Evolutionary conservation across 1,140 invertebrate genomes (phyloP).

Genomic region (Chionoecetes opilio): DNA sequence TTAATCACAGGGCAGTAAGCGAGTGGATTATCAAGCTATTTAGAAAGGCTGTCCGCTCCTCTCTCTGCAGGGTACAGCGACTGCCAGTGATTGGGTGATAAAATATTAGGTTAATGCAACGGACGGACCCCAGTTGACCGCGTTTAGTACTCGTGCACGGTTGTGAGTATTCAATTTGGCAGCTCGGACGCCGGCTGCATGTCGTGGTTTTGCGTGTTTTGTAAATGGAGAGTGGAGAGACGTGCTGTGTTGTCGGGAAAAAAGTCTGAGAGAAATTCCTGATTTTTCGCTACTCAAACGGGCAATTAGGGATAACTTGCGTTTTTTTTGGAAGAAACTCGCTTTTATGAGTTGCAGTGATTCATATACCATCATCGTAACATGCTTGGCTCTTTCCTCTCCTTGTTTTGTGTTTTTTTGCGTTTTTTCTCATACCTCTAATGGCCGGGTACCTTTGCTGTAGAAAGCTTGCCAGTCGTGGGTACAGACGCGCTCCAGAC

Average conservation of each 20-base stretch:
- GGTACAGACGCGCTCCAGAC: not conserved
- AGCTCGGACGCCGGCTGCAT: not conserved
- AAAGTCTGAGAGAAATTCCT: not conserved
- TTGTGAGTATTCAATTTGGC: not conserved
- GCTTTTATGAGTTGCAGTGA: not conserved
- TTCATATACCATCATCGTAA: conserved; percentile 7
- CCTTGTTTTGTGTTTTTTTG: no score
- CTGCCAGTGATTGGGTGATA: not conserved
- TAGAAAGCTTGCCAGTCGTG: not conserved
- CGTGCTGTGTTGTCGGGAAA: not conserved
- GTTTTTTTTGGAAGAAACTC: not conserved
- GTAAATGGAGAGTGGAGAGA: not conserved
- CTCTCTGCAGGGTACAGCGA: not conserved
- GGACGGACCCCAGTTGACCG: not conserved
- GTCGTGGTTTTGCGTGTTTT: no score
- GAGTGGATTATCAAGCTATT: conserved; percentile 9
- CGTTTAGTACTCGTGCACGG: not conserved
- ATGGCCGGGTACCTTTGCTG: not conserved
- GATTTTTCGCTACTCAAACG: not conserved
- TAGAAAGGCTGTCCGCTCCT: conserved; percentile 3
- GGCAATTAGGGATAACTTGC: not conserved
- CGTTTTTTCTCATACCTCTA: not conserved
- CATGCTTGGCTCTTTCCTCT: not conserved
- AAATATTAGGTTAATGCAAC: conserved; percentile 7
- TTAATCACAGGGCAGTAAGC: conserved; percentile 18